Percentiles rank a stretch among this genome's conserved stretches.
phyloP scores from a whole-genome alignment of 2,113 vertebrate genomes.

The western clawed frog (Xenopus tropicalis) region UCB_Xtro_10.0 CM004446.2:136292001-136292500 shows the following conservation, averaged over 20 bases:
- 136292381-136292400: background rate
- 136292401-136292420: constrained; percentile 8
- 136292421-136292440: constrained; percentile 1
- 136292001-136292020: too few species aligned
- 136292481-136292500: too few species aligned
- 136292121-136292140: too few species aligned
- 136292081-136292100: too few species aligned
- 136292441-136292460: constrained; percentile 3
- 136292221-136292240: background rate
- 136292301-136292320: too few species aligned
- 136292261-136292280: background rate
- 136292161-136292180: background rate
- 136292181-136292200: background rate
- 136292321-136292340: background rate
- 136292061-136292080: too few species aligned
- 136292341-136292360: background rate
- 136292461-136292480: too few species aligned
- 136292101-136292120: too few species aligned
- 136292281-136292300: constrained; percentile 4
- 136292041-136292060: too few species aligned
- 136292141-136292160: too few species aligned
- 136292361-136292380: background rate
- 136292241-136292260: background rate
- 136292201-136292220: background rate
- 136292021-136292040: too few species aligned